phyloP scores from a whole-genome alignment of 1,140 invertebrate genomes.

The Bombus sibiricus region DNA sequence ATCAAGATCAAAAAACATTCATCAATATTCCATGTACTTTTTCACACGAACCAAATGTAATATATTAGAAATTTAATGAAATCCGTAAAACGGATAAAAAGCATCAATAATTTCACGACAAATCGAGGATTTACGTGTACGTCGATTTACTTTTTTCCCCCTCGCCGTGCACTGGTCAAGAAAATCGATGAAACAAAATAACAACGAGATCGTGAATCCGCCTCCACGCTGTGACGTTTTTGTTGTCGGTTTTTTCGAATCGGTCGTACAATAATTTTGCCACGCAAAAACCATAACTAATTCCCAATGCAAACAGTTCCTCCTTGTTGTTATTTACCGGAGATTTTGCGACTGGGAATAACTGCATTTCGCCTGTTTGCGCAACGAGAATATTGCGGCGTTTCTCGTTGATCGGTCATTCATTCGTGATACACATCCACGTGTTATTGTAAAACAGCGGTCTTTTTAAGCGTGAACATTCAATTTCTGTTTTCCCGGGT shows the following conservation, averaged over 20 bases:
- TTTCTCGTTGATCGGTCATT: constrained; percentile 21
- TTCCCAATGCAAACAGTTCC: constrained; percentile 23
- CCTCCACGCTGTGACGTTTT: background rate
- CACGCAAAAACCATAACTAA: constrained; percentile 20
- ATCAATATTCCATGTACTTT: background rate
- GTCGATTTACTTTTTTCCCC: background rate
- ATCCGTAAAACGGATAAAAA: background rate
- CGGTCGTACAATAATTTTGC: background rate
- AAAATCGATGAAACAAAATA: constrained; percentile 13
- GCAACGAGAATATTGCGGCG: constrained; percentile 26
- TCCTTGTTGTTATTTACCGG: constrained; percentile 17
- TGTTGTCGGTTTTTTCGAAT: background rate
- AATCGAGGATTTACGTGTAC: background rate
- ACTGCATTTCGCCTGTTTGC: constrained; percentile 24
- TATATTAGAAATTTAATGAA: background rate
- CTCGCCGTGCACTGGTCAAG: background rate
- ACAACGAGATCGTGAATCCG: background rate
- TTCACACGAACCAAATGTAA: background rate
- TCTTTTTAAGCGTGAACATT: constrained; percentile 50
- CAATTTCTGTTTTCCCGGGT: constrained; percentile 35
- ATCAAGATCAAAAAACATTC: background rate
- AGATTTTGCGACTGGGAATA: constrained; percentile 21
- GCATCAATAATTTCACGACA: background rate
- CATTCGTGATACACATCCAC: constrained; percentile 16
- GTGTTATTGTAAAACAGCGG: constrained; percentile 40